phyloP scores from a whole-genome alignment of 2,888 invertebrate species.

The Cephus spinipes region DNA sequence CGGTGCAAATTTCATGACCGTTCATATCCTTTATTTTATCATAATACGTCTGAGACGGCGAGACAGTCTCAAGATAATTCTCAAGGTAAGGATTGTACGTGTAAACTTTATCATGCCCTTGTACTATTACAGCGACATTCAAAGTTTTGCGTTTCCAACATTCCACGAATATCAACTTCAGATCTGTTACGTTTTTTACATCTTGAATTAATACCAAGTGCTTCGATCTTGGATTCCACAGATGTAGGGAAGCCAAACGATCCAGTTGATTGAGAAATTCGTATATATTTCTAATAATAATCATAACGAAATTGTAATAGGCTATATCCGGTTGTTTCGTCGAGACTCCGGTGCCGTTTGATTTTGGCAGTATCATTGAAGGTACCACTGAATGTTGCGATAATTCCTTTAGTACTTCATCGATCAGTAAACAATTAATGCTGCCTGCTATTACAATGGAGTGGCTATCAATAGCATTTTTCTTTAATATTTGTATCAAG shows the following conservation, averaged over 20 bases:
- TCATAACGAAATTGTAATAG: slow-evolving; percentile 7
- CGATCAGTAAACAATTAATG: background rate
- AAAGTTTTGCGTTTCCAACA: slow-evolving; percentile 11
- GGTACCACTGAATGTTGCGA: background rate
- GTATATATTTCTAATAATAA: background rate
- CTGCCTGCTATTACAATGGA: background rate
- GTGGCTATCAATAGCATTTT: background rate
- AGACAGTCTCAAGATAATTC: background rate
- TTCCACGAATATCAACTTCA: slow-evolving; percentile 9
- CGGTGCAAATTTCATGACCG: background rate
- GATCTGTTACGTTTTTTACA: background rate
- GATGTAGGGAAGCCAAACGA: background rate
- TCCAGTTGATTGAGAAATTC: slow-evolving; percentile 1
- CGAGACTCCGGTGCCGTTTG: background rate
- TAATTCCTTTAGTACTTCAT: background rate
- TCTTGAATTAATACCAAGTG: slow-evolving; percentile 13
- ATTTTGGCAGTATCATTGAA: background rate
- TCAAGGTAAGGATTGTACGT: slow-evolving; percentile 18
- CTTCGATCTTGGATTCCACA: slow-evolving; percentile 17
- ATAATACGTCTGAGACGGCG: slow-evolving; percentile 9
- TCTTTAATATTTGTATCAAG: background rate
- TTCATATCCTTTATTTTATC: slow-evolving; percentile 17
- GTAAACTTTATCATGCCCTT: slow-evolving; percentile 5
- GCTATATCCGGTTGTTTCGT: background rate
- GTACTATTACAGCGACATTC: slow-evolving; percentile 8